These are phyloP conservation scores for Echeneis naucrates DNA, from an alignment of 2,797 vertebrate genomes.

Conservation along the genomic window DNA sequence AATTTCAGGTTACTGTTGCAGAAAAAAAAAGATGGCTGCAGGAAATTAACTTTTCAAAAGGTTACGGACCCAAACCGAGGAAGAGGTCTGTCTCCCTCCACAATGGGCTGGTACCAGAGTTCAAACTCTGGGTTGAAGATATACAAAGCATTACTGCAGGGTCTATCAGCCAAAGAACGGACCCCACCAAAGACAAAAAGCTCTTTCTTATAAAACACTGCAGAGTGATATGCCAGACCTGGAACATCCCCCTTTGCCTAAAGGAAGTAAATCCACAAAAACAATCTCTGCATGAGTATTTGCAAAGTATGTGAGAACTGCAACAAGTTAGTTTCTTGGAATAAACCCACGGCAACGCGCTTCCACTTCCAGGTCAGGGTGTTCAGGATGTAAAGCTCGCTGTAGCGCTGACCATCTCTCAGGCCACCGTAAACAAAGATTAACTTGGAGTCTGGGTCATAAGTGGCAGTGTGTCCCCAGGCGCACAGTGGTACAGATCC, in stretches of 20 bases:
- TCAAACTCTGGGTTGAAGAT: constrained; percentile 92
- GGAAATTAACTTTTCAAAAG: background rate
- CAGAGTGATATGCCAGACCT: constrained; percentile 87
- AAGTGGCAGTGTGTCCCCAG: constrained; percentile 89
- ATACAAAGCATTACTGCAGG: constrained; percentile 89
- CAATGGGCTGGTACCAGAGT: constrained; percentile 94
- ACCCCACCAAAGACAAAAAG: constrained; percentile 92
- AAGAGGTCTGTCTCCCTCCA: constrained; percentile 89
- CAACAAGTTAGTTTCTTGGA: background rate
- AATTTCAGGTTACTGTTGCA: background rate
- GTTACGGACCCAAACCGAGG: constrained; percentile 89
- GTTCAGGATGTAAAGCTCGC: constrained; percentile 86
- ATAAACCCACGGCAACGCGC: constrained; percentile 85
- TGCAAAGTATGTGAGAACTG: background rate
- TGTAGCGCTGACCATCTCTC: constrained; percentile 82
- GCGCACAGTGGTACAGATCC: constrained; percentile 76
- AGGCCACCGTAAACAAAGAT: constrained; percentile 91
- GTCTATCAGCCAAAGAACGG: constrained; percentile 72
- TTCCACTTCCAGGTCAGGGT: constrained; percentile 92
- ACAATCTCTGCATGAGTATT: background rate
- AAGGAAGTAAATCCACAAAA: constrained; percentile 13
- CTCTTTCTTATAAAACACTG: constrained; percentile 89
- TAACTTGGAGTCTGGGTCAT: constrained; percentile 87
- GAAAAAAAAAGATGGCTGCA: background rate
- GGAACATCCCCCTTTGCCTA: constrained; percentile 90